Evolutionary conservation across 2,113 vertebrate genomes (phyloP).

Genomic region (Pitta sordida): DNA sequence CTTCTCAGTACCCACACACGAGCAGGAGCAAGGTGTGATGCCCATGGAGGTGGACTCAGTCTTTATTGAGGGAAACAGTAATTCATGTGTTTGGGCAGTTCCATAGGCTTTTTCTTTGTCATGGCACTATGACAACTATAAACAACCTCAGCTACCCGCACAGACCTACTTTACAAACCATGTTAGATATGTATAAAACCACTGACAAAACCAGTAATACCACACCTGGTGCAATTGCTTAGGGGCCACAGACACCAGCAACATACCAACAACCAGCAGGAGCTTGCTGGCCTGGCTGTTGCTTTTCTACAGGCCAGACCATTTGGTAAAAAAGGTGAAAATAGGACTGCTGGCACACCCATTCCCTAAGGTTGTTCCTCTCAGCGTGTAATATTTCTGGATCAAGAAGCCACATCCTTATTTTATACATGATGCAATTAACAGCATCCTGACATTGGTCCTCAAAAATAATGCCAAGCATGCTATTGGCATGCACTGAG

Average conservation of each 20-base stretch:
- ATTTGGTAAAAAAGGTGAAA: background rate
- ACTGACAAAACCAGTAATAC: background rate
- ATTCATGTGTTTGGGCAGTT: background rate
- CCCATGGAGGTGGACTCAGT: background rate
- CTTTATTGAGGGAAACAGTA: background rate
- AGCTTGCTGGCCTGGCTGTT: background rate
- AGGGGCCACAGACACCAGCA: rapidly evolving
- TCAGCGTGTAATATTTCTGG: background rate
- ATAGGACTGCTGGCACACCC: background rate
- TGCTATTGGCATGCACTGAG: rapidly evolving
- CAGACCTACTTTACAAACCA: background rate
- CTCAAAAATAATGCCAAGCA: background rate
- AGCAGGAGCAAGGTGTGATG: background rate
- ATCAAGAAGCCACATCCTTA: rapidly evolving
- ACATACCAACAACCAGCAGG: background rate
- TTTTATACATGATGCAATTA: background rate
- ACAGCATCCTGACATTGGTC: background rate
- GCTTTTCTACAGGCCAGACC: background rate
- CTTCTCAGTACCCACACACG: rapidly evolving
- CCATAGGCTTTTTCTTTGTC: background rate
- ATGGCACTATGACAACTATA: background rate
- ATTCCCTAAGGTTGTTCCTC: background rate
- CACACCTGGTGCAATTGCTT: rapidly evolving
- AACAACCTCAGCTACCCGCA: background rate
- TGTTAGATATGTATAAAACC: background rate